These are phyloP conservation scores for Trachurus trachurus DNA, from an alignment of 2,797 vertebrate genomes.

Conservation along the genomic window DNA sequence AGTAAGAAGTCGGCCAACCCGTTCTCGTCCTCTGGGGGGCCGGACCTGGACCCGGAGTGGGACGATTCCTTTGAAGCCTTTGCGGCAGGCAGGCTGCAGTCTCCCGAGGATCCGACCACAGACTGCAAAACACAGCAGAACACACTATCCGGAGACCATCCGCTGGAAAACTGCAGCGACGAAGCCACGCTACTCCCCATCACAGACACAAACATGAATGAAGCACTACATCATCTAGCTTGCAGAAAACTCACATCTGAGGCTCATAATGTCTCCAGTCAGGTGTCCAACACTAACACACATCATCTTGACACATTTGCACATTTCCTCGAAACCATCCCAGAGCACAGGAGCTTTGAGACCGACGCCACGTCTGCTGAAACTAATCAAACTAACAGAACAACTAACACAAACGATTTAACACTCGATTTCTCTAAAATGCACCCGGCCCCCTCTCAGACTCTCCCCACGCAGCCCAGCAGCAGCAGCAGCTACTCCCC, in stretches of 20 bases:
- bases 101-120: slow-evolving; percentile 64
- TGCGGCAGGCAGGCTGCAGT: slow-evolving; percentile 89
- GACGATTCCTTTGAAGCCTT: slow-evolving; percentile 90
- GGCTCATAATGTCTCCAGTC: slow-evolving; percentile 4
- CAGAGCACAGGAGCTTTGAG: slow-evolving; percentile 64
- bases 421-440: slow-evolving; percentile 27
- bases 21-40: slow-evolving; percentile 56
- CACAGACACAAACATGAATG: slow-evolving; percentile 29
- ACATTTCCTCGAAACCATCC: slow-evolving; percentile 71
- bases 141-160: slow-evolving; percentile 25
- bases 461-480: slow-evolving; percentile 26
- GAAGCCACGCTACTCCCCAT: slow-evolving; percentile 8
- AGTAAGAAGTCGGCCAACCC: slow-evolving; percentile 62
- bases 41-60: slow-evolving; percentile 76
- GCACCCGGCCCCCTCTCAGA: not conserved
- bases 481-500: slow-evolving; percentile 57
- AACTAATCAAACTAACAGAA: slow-evolving; percentile 25
- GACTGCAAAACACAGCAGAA: slow-evolving; percentile 50
- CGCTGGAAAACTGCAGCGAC: slow-evolving; percentile 40
- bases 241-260: slow-evolving; percentile 9
- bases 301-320: slow-evolving; percentile 45
- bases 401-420: slow-evolving; percentile 34
- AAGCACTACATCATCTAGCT: slow-evolving; percentile 28
- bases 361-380: slow-evolving; percentile 4
- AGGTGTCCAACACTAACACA: slow-evolving; percentile 16